Evolutionary conservation across 2,888 invertebrate genomes (phyloP).

Genomic region (Noctua comes): DNA sequence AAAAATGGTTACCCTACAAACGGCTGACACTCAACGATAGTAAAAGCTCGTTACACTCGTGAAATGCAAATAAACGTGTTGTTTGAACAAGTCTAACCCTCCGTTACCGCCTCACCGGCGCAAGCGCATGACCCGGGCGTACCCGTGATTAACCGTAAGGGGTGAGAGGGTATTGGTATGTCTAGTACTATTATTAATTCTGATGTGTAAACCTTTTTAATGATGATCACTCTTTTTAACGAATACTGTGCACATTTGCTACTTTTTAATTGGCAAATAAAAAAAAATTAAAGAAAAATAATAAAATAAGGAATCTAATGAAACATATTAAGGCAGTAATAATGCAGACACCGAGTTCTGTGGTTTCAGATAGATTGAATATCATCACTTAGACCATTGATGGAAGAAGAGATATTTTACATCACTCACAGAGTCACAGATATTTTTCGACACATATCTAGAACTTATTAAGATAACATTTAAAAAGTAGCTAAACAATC

Average conservation of each 20-base stretch:
- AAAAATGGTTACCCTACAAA: slow-evolving; percentile 68
- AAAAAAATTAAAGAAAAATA: neutral
- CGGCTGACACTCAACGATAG: slow-evolving; percentile 73
- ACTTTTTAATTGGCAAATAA: neutral
- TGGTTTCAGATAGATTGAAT: neutral
- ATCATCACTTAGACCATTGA: neutral
- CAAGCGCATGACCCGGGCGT: slow-evolving; percentile 54
- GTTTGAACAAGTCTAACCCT: slow-evolving; percentile 80
- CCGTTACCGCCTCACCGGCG: slow-evolving; percentile 47
- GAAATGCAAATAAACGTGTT: slow-evolving; percentile 84
- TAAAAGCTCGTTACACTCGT: slow-evolving; percentile 82
- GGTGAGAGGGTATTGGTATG: slow-evolving; percentile 31
- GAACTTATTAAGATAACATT: neutral
- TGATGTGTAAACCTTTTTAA: neutral
- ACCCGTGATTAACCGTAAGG: slow-evolving; percentile 57
- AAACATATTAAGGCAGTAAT: neutral
- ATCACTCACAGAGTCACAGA: neutral
- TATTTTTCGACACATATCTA: neutral
- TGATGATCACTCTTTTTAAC: neutral
- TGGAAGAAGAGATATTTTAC: neutral
- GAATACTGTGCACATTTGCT: neutral
- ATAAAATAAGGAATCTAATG: neutral
- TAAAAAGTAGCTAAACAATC: neutral
- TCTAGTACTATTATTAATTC: slow-evolving; percentile 24
- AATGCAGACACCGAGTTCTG: neutral